phyloP scores from a whole-genome alignment of 2,888 invertebrate species.

The Tryphoninae sp. region DNA sequence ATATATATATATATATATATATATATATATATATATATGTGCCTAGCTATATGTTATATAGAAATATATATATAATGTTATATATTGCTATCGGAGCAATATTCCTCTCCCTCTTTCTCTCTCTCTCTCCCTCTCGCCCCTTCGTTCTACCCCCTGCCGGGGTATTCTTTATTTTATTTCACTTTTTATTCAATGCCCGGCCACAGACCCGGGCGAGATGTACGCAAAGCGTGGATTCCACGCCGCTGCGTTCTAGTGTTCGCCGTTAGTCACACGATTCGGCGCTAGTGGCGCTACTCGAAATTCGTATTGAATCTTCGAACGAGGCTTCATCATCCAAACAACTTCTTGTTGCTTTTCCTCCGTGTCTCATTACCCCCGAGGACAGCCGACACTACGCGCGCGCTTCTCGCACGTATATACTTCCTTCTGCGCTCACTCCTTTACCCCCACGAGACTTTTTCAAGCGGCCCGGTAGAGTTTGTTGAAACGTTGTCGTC shows the following conservation, averaged over 20 bases:
- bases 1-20: conserved; percentile 16
- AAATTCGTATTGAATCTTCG: conserved; percentile 58
- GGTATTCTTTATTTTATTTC: conserved; percentile 16
- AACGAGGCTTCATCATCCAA: conserved; percentile 28
- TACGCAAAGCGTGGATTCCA: conserved; percentile 45
- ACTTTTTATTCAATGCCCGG: conserved; percentile 44
- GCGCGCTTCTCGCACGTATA: conserved; percentile 9
- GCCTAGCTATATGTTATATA: background rate
- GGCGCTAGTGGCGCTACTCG: conserved; percentile 44
- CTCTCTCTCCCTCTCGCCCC: background rate
- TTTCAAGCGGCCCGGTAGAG: background rate
- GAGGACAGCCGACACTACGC: conserved; percentile 25
- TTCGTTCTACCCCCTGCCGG: background rate
- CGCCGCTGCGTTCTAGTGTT: background rate
- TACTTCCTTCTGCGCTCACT: background rate
- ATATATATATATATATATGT: background rate
- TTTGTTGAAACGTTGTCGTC: background rate
- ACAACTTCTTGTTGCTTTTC: conserved; percentile 25
- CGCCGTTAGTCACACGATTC: background rate
- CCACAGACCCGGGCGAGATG: conserved; percentile 50
- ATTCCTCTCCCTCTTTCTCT: background rate
- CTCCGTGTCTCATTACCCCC: conserved; percentile 37
- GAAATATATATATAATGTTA: background rate
- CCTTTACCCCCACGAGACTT: conserved; percentile 1
- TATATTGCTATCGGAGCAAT: conserved; percentile 14